Evolutionary conservation across 2,888 invertebrate species (phyloP).

Genomic region (Melanophora roralis): DNA sequence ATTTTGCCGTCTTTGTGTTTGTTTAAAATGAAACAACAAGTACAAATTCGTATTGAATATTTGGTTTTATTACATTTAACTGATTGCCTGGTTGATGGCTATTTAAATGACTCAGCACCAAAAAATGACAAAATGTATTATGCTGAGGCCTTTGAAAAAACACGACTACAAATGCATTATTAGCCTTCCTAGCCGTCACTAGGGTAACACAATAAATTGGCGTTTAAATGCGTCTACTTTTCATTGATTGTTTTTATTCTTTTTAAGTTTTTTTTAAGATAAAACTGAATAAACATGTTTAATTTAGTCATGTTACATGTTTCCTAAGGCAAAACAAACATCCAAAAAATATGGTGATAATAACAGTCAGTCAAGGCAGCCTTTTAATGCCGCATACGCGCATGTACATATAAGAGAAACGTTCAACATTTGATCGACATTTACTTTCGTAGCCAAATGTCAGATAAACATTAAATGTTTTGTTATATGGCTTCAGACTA

Average conservation of each 20-base stretch:
- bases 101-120: constrained; percentile 55
- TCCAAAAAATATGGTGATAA: constrained; percentile 39
- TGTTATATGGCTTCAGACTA: constrained; percentile 62
- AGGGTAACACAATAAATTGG: constrained; percentile 55
- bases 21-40: constrained; percentile 5
- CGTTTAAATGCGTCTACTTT: constrained; percentile 54
- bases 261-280: constrained; percentile 10
- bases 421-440: constrained; percentile 56
- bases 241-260: constrained; percentile 2
- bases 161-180: constrained; percentile 44
- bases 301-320: not conserved
- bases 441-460: constrained; percentile 53
- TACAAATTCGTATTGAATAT: constrained; percentile 12
- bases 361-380: constrained; percentile 40
- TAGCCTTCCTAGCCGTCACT: constrained; percentile 52
- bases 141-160: constrained; percentile 8
- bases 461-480: constrained; percentile 60
- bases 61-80: not conserved
- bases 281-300: constrained; percentile 3
- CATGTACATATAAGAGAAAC: constrained; percentile 25
- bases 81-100: constrained; percentile 45
- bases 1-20: constrained; percentile 7
- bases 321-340: not conserved
- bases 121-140: constrained; percentile 4
- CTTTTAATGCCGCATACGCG: constrained; percentile 42